Evolutionary conservation across 2,113 vertebrate species (phyloP).

Genomic region (Caloenas nicobarica): DNA sequence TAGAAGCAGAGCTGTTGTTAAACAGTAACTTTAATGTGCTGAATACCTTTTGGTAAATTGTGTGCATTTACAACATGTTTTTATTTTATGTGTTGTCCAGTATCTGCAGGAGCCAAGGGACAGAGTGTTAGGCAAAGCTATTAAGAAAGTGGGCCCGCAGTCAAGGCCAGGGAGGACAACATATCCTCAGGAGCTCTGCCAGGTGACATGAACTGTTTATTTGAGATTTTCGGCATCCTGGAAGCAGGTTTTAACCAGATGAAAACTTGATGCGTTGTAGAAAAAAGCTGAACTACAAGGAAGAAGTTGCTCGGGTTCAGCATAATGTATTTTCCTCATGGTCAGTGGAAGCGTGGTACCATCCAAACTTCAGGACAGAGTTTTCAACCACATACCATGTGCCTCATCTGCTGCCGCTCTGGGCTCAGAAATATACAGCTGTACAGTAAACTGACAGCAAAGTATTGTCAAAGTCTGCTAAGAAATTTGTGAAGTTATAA

Average conservation of each 20-base stretch:
- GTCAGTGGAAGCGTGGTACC: neutral
- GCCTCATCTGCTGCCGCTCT: neutral
- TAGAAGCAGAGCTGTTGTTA: neutral
- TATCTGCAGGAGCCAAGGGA: neutral
- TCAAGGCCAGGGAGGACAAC: neutral
- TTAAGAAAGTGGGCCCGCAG: neutral
- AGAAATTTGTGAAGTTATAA: slow-evolving; percentile 22
- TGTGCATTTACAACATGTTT: neutral
- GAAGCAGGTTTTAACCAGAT: neutral
- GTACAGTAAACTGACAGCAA: neutral
- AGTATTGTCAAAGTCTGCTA: neutral
- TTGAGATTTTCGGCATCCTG: neutral
- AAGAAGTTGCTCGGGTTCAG: neutral
- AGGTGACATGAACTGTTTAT: neutral
- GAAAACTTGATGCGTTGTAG: neutral
- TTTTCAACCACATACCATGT: rapidly evolving
- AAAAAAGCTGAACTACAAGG: neutral
- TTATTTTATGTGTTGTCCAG: neutral
- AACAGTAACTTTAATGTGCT: neutral
- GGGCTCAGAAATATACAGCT: neutral
- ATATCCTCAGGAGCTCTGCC: neutral
- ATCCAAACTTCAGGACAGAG: neutral
- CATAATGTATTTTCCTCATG: rapidly evolving
- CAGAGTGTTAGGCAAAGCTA: neutral
- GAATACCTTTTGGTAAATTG: neutral